These are phyloP conservation scores for Podarcis lilfordi DNA, from an alignment of 2,797 vertebrate genomes.

Conservation along the genomic window DNA sequence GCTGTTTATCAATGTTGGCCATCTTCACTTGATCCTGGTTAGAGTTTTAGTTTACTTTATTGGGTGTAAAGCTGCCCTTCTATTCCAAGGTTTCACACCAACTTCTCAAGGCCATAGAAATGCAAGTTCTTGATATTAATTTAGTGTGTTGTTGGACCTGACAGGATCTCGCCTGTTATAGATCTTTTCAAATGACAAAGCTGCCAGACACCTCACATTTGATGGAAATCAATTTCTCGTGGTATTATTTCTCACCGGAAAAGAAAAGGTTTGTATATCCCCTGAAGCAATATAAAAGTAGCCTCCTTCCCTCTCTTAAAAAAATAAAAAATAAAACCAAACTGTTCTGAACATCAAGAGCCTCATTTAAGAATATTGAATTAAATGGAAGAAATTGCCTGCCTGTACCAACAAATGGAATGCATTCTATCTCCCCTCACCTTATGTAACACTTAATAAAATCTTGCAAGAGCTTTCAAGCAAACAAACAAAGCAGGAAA, in stretches of 20 bases:
- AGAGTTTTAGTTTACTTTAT: neutral
- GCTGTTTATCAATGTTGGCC: neutral
- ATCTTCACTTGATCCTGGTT: neutral
- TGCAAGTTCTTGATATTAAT: conserved; percentile 30
- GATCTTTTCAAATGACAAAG: neutral
- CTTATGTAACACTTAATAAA: neutral
- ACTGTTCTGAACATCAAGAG: neutral
- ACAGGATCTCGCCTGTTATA: neutral
- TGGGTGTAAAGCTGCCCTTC: neutral
- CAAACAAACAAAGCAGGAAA: neutral
- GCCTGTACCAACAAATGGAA: neutral
- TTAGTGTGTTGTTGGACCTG: neutral
- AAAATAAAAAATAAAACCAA: neutral
- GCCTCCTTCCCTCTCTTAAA: accelerated
- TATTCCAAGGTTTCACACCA: neutral
- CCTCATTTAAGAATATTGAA: neutral
- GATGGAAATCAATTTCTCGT: conserved; percentile 5
- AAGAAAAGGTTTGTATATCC: neutral
- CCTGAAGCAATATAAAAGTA: neutral
- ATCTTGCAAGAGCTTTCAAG: neutral
- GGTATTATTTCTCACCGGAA: neutral
- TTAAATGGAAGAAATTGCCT: neutral
- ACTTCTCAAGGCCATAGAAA: neutral
- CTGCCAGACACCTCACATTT: neutral
- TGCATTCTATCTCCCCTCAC: neutral